Conservation (phyloP, 2,113 vertebrate genomes). For the Carassius carassius region DNA sequence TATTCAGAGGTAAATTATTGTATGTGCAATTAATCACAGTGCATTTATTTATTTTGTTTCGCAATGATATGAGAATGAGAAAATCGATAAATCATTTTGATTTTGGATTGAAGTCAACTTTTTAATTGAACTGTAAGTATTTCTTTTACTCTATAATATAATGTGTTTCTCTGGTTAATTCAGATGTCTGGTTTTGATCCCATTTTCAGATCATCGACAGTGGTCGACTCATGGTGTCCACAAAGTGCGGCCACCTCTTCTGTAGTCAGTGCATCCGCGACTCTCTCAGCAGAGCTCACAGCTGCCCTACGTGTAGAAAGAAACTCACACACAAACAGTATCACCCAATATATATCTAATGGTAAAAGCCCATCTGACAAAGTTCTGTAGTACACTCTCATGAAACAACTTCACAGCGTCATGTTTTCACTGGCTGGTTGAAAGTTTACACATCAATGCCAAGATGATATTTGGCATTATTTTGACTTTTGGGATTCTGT, state of each 20-base stretch:
- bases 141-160: neutral
- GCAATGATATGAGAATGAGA: neutral
- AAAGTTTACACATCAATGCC: neutral
- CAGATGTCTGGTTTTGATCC: neutral
- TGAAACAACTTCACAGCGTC: neutral
- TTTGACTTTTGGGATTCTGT: neutral
- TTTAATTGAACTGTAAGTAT: neutral
- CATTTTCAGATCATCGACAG: slow-evolving; percentile 85
- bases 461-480: neutral
- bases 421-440: neutral
- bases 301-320: slow-evolving; percentile 93
- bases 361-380: neutral
- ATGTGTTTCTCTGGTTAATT: neutral
- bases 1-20: slow-evolving; percentile 83
- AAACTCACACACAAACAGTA: slow-evolving; percentile 90
- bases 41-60: no score
- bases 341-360: slow-evolving; percentile 95
- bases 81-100: neutral
- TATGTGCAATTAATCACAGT: neutral
- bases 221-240: slow-evolving; percentile 89
- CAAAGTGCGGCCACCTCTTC: slow-evolving; percentile 93
- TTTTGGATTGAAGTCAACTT: neutral
- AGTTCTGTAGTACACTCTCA: neutral
- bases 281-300: slow-evolving; percentile 83
- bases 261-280: slow-evolving; percentile 95